These are phyloP conservation scores for Dysidea cf. avara DNA, from an alignment of 37 sponge, comb jelly and placozoan species.

Conservation along the genomic window DNA sequence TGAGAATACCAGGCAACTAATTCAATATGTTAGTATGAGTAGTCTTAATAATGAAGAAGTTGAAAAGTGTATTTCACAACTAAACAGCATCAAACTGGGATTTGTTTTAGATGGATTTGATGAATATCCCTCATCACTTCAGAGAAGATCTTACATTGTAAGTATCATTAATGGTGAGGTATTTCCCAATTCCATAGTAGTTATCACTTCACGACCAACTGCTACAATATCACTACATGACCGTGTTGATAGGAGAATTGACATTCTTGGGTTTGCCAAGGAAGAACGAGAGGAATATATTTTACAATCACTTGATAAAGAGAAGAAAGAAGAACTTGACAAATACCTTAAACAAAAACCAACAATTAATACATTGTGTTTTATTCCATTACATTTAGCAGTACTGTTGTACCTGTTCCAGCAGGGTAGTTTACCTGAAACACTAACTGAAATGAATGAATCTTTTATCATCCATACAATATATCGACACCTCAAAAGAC, in stretches of 20 bases:
- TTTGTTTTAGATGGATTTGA: constrained; percentile 59
- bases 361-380: constrained; percentile 40
- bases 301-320: not conserved
- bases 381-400: constrained; percentile 54
- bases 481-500: constrained; percentile 7
- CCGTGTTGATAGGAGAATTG: not conserved
- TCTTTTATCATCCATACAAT: constrained; percentile 35
- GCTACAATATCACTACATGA: constrained; percentile 3
- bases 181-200: constrained; percentile 29
- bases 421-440: constrained; percentile 25
- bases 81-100: too few species aligned
- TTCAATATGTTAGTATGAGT: too few species aligned
- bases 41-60: too few species aligned
- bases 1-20: too few species aligned
- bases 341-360: constrained; percentile 36
- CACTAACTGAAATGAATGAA: constrained; percentile 40
- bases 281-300: constrained; percentile 37
- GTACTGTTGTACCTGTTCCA: constrained; percentile 30
- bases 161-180: constrained; percentile 1
- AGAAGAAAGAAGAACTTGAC: constrained; percentile 6
- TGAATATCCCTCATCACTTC: constrained; percentile 32
- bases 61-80: too few species aligned
- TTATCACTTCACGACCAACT: constrained; percentile 47
- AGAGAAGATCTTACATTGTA: not conserved
- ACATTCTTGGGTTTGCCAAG: constrained; percentile 52